Percentiles rank a stretch among this genome's conserved stretches.
These are phyloP conservation scores for Pterobdella sp. DNA, from an alignment of 2,888 invertebrate species.

Conservation along the genomic window DNA sequence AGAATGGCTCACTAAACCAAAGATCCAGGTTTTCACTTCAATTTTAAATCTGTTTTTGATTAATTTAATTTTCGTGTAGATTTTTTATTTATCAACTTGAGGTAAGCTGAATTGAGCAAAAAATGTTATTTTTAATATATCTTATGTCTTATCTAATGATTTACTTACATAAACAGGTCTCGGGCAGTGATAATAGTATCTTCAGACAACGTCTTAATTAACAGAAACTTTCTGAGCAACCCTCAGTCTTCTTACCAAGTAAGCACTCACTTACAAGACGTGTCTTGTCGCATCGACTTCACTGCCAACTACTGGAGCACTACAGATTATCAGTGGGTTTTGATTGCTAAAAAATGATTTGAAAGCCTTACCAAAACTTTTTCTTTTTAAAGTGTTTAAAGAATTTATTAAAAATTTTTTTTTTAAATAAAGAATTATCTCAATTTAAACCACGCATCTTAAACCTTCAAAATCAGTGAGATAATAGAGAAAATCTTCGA, in stretches of 20 bases:
- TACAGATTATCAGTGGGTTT: constrained; percentile 26
- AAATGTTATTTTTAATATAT: too few relatives aligned
- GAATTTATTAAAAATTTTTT: not conserved
- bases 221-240: constrained; percentile 83
- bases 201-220: constrained; percentile 79
- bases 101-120: too few relatives aligned
- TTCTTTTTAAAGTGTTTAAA: too few relatives aligned
- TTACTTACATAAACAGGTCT: not conserved
- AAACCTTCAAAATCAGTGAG: not conserved
- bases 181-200: constrained; percentile 82
- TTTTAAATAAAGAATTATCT: not conserved
- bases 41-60: too few relatives aligned
- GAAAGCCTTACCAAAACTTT: too few relatives aligned
- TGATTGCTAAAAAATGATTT: too few relatives aligned
- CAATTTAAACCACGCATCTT: not conserved
- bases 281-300: constrained; percentile 62
- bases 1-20: constrained; percentile 1
- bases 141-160: too few relatives aligned
- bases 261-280: constrained; percentile 86
- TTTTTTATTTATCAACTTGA: too few relatives aligned
- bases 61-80: too few relatives aligned
- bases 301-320: constrained; percentile 84
- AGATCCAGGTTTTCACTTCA: too few relatives aligned
- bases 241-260: constrained; percentile 84
- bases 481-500: constrained; percentile 47